These are phyloP conservation scores for Empis stercorea DNA, from an alignment of 2,888 invertebrate species.

Conservation along the genomic window DNA sequence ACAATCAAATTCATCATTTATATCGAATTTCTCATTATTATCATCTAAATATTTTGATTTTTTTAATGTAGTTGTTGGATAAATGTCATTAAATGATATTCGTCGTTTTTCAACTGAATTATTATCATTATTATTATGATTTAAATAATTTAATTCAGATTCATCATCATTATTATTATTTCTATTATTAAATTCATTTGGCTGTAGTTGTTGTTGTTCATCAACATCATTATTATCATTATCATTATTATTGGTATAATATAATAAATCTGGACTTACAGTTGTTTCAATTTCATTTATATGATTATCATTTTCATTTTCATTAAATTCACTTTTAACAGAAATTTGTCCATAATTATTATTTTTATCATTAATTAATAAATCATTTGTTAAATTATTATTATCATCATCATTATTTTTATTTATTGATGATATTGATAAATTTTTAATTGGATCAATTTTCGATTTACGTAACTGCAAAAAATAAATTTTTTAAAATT, in stretches of 20 bases:
- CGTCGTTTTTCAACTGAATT: not conserved
- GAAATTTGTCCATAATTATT: not conserved
- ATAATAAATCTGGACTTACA: too few species aligned
- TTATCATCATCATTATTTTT: not conserved
- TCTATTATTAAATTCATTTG: not conserved
- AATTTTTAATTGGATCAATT: not conserved
- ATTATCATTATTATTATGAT: not conserved
- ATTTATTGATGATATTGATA: not conserved
- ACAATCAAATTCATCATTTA: slow-evolving; percentile 21
- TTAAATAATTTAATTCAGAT: not conserved
- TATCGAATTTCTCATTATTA: not conserved
- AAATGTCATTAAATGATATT: not conserved
- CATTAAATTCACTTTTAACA: not conserved
- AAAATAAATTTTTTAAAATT: not conserved
- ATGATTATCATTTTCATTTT: too few species aligned
- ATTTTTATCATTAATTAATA: not conserved
- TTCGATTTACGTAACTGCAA: not conserved
- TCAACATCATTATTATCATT: too few species aligned
- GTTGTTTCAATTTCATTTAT: too few species aligned
- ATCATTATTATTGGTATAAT: too few species aligned
- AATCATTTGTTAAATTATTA: not conserved
- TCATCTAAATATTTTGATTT: not conserved
- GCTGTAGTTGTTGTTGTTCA: too few species aligned
- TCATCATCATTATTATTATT: not conserved
- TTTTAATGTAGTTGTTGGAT: not conserved